Conservation (phyloP, 2,797 vertebrate genomes). For the Syndactyla subalaris region DNA sequence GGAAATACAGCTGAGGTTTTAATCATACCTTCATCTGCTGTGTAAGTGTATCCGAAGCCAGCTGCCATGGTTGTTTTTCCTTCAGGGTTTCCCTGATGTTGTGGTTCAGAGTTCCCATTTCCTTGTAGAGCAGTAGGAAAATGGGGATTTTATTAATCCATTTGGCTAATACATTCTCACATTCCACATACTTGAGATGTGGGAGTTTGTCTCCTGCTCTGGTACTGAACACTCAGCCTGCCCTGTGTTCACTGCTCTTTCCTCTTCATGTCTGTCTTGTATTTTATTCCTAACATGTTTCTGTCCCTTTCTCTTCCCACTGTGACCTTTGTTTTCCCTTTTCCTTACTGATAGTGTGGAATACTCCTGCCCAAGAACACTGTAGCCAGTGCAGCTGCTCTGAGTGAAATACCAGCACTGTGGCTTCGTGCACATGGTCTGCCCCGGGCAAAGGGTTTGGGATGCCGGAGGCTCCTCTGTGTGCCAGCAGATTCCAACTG, state of each 20-base stretch:
- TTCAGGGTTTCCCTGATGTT: background rate
- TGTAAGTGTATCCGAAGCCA: background rate
- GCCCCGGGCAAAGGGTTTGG: background rate
- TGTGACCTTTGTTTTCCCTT: background rate
- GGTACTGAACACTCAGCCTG: background rate
- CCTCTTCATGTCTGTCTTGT: background rate
- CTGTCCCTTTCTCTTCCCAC: background rate
- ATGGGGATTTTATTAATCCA: background rate
- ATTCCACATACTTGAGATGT: background rate
- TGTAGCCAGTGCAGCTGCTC: background rate
- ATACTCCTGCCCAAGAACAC: background rate
- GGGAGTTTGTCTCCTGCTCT: background rate
- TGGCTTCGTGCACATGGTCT: rapidly evolving
- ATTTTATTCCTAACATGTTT: background rate
- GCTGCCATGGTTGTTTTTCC: background rate
- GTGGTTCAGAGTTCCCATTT: background rate
- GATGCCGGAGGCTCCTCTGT: background rate
- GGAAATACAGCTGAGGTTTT: background rate
- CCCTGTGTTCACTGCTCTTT: background rate
- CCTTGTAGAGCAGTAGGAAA: background rate
- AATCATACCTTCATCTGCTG: background rate
- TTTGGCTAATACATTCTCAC: background rate
- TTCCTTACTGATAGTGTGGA: background rate
- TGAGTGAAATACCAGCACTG: background rate
- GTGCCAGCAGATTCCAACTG: background rate